Evolutionary conservation across 2,888 invertebrate species (phyloP), one percentile per base, ranked within the genome.

Genomic region (Eremobia ochroleuca): DNA sequence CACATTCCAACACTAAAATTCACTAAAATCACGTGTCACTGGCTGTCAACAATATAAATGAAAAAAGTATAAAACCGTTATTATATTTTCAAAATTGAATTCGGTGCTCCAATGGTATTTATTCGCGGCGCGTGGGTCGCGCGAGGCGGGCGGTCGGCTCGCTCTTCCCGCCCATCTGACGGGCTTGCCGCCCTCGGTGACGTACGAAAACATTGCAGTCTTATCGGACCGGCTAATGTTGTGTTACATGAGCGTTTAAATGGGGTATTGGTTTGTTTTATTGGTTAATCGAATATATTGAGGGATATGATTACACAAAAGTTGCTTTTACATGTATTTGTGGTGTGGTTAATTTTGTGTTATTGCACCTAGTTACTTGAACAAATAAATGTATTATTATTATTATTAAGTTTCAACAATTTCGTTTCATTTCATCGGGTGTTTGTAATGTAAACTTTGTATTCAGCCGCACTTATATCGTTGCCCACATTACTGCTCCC

Each of bases 101-200:
- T 87, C 72, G 70, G 79, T 71, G 64, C 73, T 85, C 76, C 77
- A 82, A 52, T 66, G 74, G 62, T 37, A 70, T 79, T 84, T 85
- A 88, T 84, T 83, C 81, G 81, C 61, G 82, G 76, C 81, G 76
- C 70, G 77, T 46, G 46, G 77, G 81, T 85, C 85, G 86, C 81
- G 83, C 85, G 90, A 92, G 85, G 90, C 95, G 95, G 92, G 92
- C 94, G 93, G 92, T 89, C 90, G 91, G 91, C 89, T 88, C 92
- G 92, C 89, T 89, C 87, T 91, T 91, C 89, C 92, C 93, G 94
- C 91, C 90, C 94, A 90, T 94, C 93, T 96, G 95, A 92, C 95
- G 95, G 88, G 90, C 88, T 86, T 88, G 91, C 91, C 92, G 93
- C 91, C 86, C 82, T 83, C 82, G 74, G 76, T 80, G 78, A 79